A percentile compares a stretch with the other conserved stretches of the same genome.
These are phyloP conservation scores for Scomber colias DNA, from an alignment of 2,113 vertebrate genomes.

Conservation along the genomic window DNA sequence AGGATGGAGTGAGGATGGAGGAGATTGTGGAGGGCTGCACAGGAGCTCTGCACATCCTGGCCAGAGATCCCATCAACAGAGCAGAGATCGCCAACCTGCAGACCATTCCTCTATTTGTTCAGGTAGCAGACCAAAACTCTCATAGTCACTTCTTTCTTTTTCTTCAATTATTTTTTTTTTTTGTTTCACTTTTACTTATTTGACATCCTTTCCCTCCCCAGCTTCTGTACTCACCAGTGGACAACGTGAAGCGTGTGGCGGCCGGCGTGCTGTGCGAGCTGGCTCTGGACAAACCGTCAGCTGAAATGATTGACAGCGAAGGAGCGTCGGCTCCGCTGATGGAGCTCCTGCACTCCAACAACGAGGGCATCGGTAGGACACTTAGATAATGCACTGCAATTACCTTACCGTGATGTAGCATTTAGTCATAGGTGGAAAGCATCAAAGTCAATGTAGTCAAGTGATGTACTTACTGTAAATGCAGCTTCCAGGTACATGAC, in stretches of 20 bases:
- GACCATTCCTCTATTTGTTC: constrained; percentile 96
- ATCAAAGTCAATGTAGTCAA: constrained; percentile 28
- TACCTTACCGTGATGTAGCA: constrained; percentile 24
- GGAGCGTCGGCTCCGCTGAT: constrained; percentile 95
- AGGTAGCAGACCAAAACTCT: constrained; percentile 81
- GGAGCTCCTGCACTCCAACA: constrained; percentile 95
- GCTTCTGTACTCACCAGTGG: constrained; percentile 96
- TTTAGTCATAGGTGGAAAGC: constrained; percentile 18
- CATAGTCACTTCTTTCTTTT: too few relatives aligned
- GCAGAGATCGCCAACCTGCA: constrained; percentile 90
- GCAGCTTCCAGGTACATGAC: constrained; percentile 25
- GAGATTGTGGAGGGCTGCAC: constrained; percentile 98
- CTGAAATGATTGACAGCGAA: constrained; percentile 91
- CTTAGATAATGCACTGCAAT: constrained; percentile 12
- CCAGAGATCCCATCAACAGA: constrained; percentile 92
- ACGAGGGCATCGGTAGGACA: constrained; percentile 95
- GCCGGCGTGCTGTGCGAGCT: constrained; percentile 95
- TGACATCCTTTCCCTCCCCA: constrained; percentile 55
- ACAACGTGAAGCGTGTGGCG: constrained; percentile 97
- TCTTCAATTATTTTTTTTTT: background rate
- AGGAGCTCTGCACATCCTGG: constrained; percentile 95
- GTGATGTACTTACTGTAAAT: constrained; percentile 36
- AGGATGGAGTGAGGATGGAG: constrained; percentile 98
- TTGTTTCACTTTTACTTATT: background rate
- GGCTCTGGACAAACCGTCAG: constrained; percentile 94